These are phyloP conservation scores for Epirrita christyi DNA, from an alignment of 2,888 invertebrate genomes.

Conservation along the genomic window DNA sequence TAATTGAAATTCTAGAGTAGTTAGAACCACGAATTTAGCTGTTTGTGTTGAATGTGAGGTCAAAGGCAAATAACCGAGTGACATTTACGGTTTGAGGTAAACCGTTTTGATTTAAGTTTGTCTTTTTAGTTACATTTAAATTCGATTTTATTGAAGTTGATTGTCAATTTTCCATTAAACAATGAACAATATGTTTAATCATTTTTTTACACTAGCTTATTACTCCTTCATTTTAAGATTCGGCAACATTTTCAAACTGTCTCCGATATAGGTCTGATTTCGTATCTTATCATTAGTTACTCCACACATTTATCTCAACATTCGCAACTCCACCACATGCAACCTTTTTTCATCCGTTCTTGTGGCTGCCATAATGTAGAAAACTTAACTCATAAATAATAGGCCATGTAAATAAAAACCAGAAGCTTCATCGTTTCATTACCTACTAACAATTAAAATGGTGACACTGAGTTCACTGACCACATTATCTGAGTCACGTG, in stretches of 20 bases:
- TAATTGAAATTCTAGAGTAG: constrained; percentile 37
- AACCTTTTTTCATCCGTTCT: too few species aligned
- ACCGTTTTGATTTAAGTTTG: constrained; percentile 32
- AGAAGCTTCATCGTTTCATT: constrained; percentile 20
- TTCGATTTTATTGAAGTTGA: background rate
- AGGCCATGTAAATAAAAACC: constrained; percentile 12
- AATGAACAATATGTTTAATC: background rate
- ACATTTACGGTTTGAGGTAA: constrained; percentile 47
- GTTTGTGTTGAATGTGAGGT: constrained; percentile 48
- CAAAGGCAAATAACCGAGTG: constrained; percentile 56
- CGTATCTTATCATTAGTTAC: too few species aligned
- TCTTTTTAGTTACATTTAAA: constrained; percentile 8
- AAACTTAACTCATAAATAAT: background rate
- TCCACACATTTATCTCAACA: too few species aligned
- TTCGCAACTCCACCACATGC: too few species aligned
- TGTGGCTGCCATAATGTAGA: background rate
- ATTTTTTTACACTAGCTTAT: too few species aligned
- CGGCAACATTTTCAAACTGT: too few species aligned
- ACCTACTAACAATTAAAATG: constrained; percentile 31
- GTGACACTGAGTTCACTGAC: constrained; percentile 57
- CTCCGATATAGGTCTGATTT: too few species aligned
- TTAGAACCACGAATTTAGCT: constrained; percentile 26
- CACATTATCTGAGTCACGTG: constrained; percentile 59
- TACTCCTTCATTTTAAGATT: too few species aligned
- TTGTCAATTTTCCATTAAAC: background rate